Base-by-base conservation (phyloP, 2,113 vertebrate species). In the Gallinago paraguaiae region DNA sequence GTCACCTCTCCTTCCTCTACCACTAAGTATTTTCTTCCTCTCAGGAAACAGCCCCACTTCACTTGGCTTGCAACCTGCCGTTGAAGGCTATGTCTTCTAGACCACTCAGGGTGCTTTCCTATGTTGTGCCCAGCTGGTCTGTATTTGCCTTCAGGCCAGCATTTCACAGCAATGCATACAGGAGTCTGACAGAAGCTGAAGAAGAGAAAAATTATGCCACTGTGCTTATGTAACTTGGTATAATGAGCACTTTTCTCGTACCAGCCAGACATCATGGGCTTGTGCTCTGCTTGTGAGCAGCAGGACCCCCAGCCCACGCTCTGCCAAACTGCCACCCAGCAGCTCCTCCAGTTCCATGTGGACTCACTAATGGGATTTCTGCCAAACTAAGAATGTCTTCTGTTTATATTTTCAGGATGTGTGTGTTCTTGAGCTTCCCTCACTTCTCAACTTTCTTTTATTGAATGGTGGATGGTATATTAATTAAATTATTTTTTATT, bases 251-350 rank as follows among this genome's bases (percentile, higher is more conserved):
- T 11, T 41, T 77, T 53, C 19, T 60, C 4, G 1, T 74, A 45
- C 22, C 33, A 65, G 13, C 16, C 23, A 10, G 27, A 16, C 18
- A 4, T 6, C 13, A 2, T 6, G 48, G 54, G 24, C 59, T 60
- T 0, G 0, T 30, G 13, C 41, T 57, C 9, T 7, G 35, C 54
- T 84, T 80, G 30, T 51, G 61, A 71, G 39, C 1, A 1, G 48
- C 37, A 8, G 1, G 7, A n/a, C 13, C 25, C 37, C 25, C 60
- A 92, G 65, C 31, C 31, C 24, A 17, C 0, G 1, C 17, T 22
- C 24, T 61, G 41, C 72, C 0, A 5, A 78, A 15, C 31, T 71
- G 22, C 53, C 53, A 43, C 78, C 37, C 64, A 27, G n/a, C 28
- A 82, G n/a, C 75, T 54, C 22, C 23, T 76, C 14, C 28, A 23